phyloP scores from a whole-genome alignment of 2,797 vertebrate species.

The Anniella stebbinsi region DNA sequence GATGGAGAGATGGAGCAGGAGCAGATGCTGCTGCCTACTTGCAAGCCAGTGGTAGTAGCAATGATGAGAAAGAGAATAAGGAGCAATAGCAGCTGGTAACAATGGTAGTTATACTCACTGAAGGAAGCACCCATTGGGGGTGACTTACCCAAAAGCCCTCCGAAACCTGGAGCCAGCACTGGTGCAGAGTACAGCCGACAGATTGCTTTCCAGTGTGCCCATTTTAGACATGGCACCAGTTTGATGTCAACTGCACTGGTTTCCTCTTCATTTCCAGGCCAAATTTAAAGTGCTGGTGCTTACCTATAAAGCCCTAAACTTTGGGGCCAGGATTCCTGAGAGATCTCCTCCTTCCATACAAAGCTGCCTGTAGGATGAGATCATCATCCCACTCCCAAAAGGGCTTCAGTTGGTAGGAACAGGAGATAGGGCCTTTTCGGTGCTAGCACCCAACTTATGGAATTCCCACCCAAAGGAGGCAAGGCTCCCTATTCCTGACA shows the following conservation, averaged over 20 bases:
- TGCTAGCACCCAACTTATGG: background rate
- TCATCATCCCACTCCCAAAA: background rate
- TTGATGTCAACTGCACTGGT: background rate
- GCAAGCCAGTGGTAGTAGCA: too few relatives aligned
- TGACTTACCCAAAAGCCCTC: too few relatives aligned
- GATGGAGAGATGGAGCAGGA: too few relatives aligned
- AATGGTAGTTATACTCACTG: too few relatives aligned
- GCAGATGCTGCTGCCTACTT: too few relatives aligned
- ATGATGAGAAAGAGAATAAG: too few relatives aligned
- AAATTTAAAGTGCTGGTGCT: background rate
- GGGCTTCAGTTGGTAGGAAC: background rate
- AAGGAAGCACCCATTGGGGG: too few relatives aligned
- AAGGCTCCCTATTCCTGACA: too few relatives aligned
- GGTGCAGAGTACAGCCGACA: accelerated
- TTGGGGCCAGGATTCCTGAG: too few relatives aligned
- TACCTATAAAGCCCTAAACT: background rate
- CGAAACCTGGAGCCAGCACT: background rate
- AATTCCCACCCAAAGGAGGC: background rate
- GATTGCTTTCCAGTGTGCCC: background rate
- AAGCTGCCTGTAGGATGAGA: background rate
- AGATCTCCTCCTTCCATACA: background rate
- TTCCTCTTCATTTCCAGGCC: background rate
- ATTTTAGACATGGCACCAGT: background rate
- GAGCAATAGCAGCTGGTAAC: too few relatives aligned
- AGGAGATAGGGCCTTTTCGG: too few relatives aligned